Evolutionary conservation across 92 coral and sea anemone species (phyloP), one percentile per base, ranked within the genome.

Genomic region (Porites evermanni): DNA sequence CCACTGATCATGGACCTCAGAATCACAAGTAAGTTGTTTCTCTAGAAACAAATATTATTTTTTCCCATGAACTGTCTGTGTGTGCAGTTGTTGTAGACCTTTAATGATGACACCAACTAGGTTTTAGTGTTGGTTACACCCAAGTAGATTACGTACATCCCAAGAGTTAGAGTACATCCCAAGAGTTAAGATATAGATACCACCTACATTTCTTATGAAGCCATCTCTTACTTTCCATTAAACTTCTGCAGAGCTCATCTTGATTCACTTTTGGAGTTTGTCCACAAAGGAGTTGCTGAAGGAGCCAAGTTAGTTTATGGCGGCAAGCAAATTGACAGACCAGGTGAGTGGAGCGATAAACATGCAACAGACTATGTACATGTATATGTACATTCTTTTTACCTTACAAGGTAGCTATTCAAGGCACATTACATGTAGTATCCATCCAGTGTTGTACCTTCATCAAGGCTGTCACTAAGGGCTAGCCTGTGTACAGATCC

Each of bases 1-100:
- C 99, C 2, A 95, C 97, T 6, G 99, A 97, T 79, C 99, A 97
- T 64, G 99, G 99, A 3, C 99, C 99, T 29, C 99, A 97, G 87
- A 97, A 97, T 79, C 99, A 97, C 92, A 91, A 93, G 98, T 94
- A 75, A 75, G 94, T 70, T 11, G 0, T 32, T 9, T 19, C 11
- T 14, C 12, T 26, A 51, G 0, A 38, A 38, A 19, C 20, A 26
- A 29, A 17, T n/a, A n/a, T 26, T 29, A 2, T n/a, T 23, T 20
- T 67, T 26, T 67, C 2, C 6, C 12, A 1, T 56, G 4, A 8
- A 56, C 16, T 56, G 3, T 56, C 7, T 38, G 5, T 38, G 47
- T 4, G 61, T 56, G 0, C 61, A 56, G 61, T n/a, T n/a, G n/a
- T n/a, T n/a, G n/a, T 56, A 14, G 9, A 18, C 50, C 6, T 3